Percentiles rank a stretch among this genome's conserved stretches.
Conservation (phyloP, 2,113 vertebrate genomes). For the Eclectus roratus region DNA sequence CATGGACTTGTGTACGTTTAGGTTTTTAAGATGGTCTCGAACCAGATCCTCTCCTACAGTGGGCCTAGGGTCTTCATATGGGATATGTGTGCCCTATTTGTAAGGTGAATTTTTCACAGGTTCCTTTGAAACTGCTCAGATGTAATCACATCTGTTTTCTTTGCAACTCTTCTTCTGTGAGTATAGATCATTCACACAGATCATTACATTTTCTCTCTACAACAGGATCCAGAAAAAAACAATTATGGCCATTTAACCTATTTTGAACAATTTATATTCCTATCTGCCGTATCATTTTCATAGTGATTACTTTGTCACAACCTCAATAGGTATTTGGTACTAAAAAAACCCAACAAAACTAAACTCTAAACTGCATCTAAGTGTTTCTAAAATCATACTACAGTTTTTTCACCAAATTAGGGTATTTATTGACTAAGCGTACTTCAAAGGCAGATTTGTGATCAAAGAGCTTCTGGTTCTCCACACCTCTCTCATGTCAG, state of each 20-base stretch:
- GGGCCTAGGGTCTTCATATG: neutral
- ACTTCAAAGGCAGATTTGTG: neutral
- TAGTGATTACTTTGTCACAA: neutral
- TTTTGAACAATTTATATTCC: neutral
- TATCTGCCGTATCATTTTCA: neutral
- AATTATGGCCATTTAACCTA: neutral
- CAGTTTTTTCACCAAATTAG: neutral
- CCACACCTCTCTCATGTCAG: neutral
- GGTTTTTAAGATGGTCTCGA: too few species aligned
- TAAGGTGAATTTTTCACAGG: neutral
- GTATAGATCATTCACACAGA: neutral
- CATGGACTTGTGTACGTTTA: too few species aligned
- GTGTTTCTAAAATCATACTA: neutral
- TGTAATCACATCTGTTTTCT: neutral
- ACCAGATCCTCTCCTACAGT: too few species aligned
- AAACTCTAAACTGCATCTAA: neutral
- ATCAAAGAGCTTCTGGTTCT: neutral
- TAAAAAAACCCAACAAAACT: neutral
- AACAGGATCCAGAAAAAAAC: neutral
- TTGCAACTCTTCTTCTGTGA: neutral
- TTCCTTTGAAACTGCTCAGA: neutral
- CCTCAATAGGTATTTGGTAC: neutral
- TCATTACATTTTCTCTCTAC: neutral
- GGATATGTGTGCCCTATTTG: neutral
- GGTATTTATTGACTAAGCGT: neutral